Base-by-base conservation (phyloP, 2,888 invertebrate genomes). In the Carterocephalus palaemon region DNA sequence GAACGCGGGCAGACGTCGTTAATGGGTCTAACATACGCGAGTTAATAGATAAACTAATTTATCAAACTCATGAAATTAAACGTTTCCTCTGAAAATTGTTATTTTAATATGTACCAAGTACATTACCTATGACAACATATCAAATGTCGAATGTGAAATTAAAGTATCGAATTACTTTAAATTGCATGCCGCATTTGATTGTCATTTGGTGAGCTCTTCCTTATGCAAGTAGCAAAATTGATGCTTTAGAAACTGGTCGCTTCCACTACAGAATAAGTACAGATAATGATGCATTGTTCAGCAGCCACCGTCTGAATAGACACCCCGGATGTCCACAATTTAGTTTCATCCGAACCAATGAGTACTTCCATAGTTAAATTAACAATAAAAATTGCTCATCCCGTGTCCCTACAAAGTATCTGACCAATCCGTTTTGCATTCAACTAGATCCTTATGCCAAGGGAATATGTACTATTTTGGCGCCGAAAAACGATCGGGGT, bases 291-390 rank as follows among this genome's bases (percentile, higher is more conserved):
- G 47, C 58, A 64, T 64, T 67, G 61, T 64, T 62, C 60, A 72
- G 68, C 73, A 57, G 68, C 65, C 70, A 64, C 67, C 48, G 62
- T 66, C 56, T 71, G 62, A 77, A 84, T 81, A 79, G 78, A 66
- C 66, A 80, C 83, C 80, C 85, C 85, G 86, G 85, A 85, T 83
- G 85, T 83, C 64, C 76, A 78, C 85, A 81, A 85, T 85, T 82
- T 82, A 59, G 77, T 76, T 82, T 75, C 67, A 77, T 81, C 70
- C 85, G 67, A 74, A 60, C 74, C 85, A 84, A 72, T 84, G 83
- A 81, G 72, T 75, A 65, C 64, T 60, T 68, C 67, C 73, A 75
- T 79, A 75, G 78, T 67, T 67, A 77, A 77, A 67, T 82, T 83
- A 76, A 82, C 81, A 82, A 83, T 81, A 71, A 78, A 83, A 76